Evolutionary conservation across 2,113 vertebrate genomes (phyloP), one percentile per base, ranked within the genome.

Genomic region (Xyrauchen texanus): DNA sequence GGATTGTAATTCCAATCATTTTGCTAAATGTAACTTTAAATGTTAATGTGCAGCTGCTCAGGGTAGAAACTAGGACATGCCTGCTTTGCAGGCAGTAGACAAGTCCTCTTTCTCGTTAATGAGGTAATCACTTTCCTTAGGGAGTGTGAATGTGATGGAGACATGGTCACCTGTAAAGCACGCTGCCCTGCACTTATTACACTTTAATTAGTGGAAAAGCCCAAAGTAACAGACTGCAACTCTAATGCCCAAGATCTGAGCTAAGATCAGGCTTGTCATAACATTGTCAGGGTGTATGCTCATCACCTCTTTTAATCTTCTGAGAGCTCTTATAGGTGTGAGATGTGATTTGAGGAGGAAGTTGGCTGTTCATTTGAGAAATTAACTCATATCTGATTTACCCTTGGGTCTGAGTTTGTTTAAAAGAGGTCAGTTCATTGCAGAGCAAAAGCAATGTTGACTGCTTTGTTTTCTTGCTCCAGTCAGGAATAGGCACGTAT

Each of bases 21-120:
- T 8, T 66, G 61, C 8, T 66, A 67, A 80, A 76, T 80, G 72
- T 80, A 65, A 61, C 67, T 79, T 83, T 79, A 83, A 80, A 83
- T 76, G 82, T 76, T 80, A 76, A 76, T 83, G 77, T 46, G 15
- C 34, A 63, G 63, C 71, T 58, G 71, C 58, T 71, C 63, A 16
- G 52, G 55, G 63, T 61, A 34, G 62, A 71, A 80, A 80, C 45
- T 67, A 80, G 77, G 60, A 21, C 82, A 76, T 47, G 52, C n/a
- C 52, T 68, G 64, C 60, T 67, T 76, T 83, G 73, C 42, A 83
- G 72, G 66, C 61, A 77, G 80, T 34, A 55, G 49, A 64, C 60
- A 8, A 70, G 67, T 4, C 60, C 5, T 34, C 3, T 78, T 75
- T 9, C 58, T 42, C 65, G 1, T 61, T 76, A 75, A 82, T 47